Evolutionary conservation across 1,140 invertebrate species (phyloP).

Genomic region (Berghia stephanieae): DNA sequence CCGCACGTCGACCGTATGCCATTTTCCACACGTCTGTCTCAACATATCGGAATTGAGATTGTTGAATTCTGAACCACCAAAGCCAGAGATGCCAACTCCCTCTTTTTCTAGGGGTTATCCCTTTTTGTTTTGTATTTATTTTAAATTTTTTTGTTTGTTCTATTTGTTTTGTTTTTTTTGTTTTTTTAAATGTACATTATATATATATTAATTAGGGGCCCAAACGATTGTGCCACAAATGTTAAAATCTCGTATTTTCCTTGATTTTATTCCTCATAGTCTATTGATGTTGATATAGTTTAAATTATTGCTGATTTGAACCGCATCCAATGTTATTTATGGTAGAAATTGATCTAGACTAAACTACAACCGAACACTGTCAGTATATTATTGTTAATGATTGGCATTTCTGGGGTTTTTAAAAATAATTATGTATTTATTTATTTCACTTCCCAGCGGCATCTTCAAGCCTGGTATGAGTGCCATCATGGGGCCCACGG

Average conservation of each 20-base stretch:
- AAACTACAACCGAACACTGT: neutral
- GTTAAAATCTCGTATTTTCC: too few relatives aligned
- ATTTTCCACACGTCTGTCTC: neutral
- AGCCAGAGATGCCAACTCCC: too few relatives aligned
- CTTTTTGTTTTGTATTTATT: too few relatives aligned
- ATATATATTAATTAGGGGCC: too few relatives aligned
- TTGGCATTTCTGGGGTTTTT: neutral
- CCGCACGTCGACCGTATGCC: neutral
- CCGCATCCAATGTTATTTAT: neutral
- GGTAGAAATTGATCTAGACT: neutral
- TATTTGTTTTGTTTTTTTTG: too few relatives aligned
- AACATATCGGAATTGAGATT: neutral
- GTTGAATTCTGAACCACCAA: neutral
- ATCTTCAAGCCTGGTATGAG: conserved; percentile 64
- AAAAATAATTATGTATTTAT: neutral
- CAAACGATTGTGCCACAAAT: too few relatives aligned
- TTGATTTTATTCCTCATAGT: too few relatives aligned
- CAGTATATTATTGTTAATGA: neutral
- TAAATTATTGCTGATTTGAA: neutral
- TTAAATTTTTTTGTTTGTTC: too few relatives aligned
- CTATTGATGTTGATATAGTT: neutral
- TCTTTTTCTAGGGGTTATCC: too few relatives aligned
- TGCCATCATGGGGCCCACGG: conserved; percentile 65
- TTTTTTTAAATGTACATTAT: too few relatives aligned
- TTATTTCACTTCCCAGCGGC: conserved; percentile 49